Evolutionary conservation across 2,113 vertebrate species (phyloP), one percentile per base, ranked within the genome.

Genomic region (Gallinago undulata): DNA sequence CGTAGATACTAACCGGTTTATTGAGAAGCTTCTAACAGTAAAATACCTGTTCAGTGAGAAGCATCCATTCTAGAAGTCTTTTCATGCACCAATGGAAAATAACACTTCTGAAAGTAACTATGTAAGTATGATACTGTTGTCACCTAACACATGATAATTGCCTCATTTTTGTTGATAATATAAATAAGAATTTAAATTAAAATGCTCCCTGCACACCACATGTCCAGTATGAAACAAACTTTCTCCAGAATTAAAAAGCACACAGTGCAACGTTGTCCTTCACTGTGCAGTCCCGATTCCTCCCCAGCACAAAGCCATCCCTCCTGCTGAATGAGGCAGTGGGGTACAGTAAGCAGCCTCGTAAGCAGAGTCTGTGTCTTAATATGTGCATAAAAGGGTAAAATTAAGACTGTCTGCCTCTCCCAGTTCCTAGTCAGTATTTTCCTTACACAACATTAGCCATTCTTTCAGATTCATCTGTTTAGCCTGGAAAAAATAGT

Each of bases 41-140:
- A 91, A 73, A 80, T 4, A 75, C 2, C 9, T 1, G 2, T 45
- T 55, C 80, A 64, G 33, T 37, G 12, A 69, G 28, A 67, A 84
- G 22, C 24, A 33, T 39, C 53, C 14, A 23, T 31, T 83, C 67
- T 48, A 37, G 27, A 87, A 75, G 47, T 19, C 19, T 67, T 67
- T 70, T 76, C 18, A 37, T 21, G 43, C 24, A 72, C 10, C 47
- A 88, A 8, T 7, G 16, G 45, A 91, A 92, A 96, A 86, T 28
- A 91, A 22, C 35, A 68, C 18, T 83, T 66, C 35, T 73, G 37
- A 89, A 48, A 80, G 73, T 78, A 89, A 43, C 28, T 33, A 19
- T 0, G 0, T 56, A 64, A 87, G 64, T 77, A 19, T 0, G 0
- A 41, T 43, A 11, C 14, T 75, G 28, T n/a, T 4, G 4, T 45